Base-by-base conservation (phyloP, 1,140 invertebrate genomes). In the Glossosoma conforme region DNA sequence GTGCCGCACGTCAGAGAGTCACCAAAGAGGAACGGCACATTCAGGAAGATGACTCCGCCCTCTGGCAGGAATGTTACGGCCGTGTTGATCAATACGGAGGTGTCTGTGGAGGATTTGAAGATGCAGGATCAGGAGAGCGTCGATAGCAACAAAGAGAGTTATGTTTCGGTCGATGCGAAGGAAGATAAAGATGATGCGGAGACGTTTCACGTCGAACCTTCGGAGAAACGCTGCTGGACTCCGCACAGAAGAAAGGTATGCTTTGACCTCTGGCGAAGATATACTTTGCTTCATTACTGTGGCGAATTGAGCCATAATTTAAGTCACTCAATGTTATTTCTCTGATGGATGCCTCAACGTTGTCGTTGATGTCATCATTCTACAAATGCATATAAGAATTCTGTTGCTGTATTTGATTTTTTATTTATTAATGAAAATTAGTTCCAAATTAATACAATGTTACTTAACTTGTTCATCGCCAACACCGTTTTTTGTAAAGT, bases 11-110 rank as follows among this genome's bases (percentile, higher is more conserved):
- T 36, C 11, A 66, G 68, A 36, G 70, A 72, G 9, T 64, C 64
- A 2, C 72, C 72, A 0, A 72, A 71, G 58, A 60, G 71, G 17
- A 70, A 67, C 47, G 66, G 67, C 2, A 75, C 72, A 2, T 75
- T 74, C 40, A 73, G 68, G 41, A 75, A 71, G 44, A 21, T 61
- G 0, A 67, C 68, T 3, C 69, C 69, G 1, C 38, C 46, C 0
- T 42, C 46, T 11, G 47, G 46, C 22, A 14, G 38, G n/a, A 45
- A 51, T 47, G 2, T 50, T 2, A 52, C 43, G 2, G 28, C 22
- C 10, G 28, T 33, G 2, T 14, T 47, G n/a, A 45, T 50, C 3
- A 54, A 38, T 30, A 30, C 33, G 9, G 42, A 52, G 4, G 24
- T 36, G 2, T 25, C 54, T 20, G 36, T 52, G 3, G 18, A 41